These are phyloP conservation scores for Rhynchotus rufescens DNA, from an alignment of 2,797 vertebrate genomes.

Conservation along the genomic window DNA sequence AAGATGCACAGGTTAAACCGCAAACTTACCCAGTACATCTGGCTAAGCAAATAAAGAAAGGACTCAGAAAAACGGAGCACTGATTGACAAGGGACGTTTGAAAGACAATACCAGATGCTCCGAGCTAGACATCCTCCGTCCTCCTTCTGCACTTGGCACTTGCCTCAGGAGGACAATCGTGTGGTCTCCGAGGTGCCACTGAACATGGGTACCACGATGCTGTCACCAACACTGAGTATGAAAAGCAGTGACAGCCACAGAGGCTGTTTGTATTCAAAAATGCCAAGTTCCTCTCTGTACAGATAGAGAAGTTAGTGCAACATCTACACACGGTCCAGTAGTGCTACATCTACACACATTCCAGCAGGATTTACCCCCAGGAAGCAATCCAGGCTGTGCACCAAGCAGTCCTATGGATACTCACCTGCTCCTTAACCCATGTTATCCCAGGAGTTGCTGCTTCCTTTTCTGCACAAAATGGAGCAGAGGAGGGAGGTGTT, in stretches of 20 bases:
- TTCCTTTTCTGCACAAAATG: background rate
- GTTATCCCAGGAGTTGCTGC: background rate
- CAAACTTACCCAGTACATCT: background rate
- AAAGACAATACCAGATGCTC: background rate
- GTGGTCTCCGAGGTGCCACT: background rate
- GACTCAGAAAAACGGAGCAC: background rate
- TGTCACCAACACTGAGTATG: accelerated
- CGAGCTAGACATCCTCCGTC: background rate
- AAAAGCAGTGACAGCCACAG: background rate
- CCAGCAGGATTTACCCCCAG: slow-evolving; percentile 15
- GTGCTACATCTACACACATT: background rate
- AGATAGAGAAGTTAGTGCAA: background rate
- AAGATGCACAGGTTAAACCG: background rate
- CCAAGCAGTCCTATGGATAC: background rate
- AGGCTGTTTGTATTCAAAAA: background rate
- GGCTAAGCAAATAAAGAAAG: background rate
- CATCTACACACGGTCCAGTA: background rate
- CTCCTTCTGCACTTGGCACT: background rate
- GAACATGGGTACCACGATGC: background rate
- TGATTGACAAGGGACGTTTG: background rate
- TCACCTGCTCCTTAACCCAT: slow-evolving; percentile 58
- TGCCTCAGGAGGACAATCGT: background rate
- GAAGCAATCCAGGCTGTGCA: slow-evolving; percentile 53
- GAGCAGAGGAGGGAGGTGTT: background rate
- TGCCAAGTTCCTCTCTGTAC: background rate